phyloP scores from a whole-genome alignment of 1,140 invertebrate species.

The Meloidogyne floridensis region DNA sequence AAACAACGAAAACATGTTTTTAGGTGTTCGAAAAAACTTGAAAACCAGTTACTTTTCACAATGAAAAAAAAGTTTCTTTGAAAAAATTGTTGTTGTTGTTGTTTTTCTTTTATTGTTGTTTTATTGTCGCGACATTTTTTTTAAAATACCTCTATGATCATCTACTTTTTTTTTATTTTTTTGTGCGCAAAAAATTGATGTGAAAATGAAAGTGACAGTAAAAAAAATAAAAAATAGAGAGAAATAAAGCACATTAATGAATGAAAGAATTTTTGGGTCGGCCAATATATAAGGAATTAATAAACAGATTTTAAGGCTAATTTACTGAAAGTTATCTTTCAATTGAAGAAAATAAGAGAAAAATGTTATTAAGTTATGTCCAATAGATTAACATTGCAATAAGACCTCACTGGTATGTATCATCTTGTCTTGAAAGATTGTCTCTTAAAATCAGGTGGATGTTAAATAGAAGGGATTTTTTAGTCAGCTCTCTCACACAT shows the following conservation, averaged over 20 bases:
- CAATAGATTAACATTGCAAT: no score
- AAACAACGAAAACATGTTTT: background rate
- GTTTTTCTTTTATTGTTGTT: background rate
- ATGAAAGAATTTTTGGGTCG: background rate
- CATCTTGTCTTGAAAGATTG: no score
- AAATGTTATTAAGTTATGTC: no score
- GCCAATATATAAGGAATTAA: no score
- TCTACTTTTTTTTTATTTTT: background rate
- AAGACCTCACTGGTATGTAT: no score
- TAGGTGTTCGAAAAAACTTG: background rate
- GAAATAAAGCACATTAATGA: background rate
- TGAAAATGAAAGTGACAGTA: conserved; percentile 5
- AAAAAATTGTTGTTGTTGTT: background rate
- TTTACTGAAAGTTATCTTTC: no score
- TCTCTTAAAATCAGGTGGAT: no score
- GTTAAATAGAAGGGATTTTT: no score
- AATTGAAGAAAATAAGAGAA: no score
- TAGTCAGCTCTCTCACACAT: no score
- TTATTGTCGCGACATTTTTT: background rate
- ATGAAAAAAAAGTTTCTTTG: background rate
- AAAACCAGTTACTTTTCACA: background rate
- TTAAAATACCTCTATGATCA: background rate
- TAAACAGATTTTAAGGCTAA: no score
- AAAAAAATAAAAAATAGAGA: background rate
- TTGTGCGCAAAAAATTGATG: background rate